A percentile compares a stretch with the other conserved stretches of the same genome.
phyloP scores from a whole-genome alignment of 2,797 vertebrate genomes.

The Halcyon smyrnensis region DNA sequence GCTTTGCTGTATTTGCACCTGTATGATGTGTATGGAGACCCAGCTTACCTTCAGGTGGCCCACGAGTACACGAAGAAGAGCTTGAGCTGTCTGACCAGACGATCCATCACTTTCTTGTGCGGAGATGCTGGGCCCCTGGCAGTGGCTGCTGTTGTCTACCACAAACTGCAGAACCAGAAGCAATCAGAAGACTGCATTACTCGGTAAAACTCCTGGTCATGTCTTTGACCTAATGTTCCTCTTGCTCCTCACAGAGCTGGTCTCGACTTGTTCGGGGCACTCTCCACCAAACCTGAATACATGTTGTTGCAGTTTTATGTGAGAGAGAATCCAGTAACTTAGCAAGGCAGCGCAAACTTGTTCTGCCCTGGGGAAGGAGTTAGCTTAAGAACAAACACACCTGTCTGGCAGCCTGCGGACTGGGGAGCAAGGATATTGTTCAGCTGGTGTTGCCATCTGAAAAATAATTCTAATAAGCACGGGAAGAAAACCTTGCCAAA shows the following conservation, averaged over 20 bases:
- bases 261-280: neutral
- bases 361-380: neutral
- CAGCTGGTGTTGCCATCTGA: neutral
- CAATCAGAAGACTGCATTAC: constrained; percentile 89
- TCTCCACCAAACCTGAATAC: neutral
- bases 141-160: constrained; percentile 87
- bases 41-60: constrained; percentile 86
- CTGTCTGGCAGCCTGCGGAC: neutral
- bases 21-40: constrained; percentile 85
- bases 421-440: neutral
- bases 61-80: constrained; percentile 85
- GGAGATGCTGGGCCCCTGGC: constrained; percentile 92
- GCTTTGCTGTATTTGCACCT: constrained; percentile 94
- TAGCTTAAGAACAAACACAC: neutral
- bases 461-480: neutral
- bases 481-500: neutral
- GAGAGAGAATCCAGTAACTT: neutral
- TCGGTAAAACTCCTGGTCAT: constrained; percentile 76
- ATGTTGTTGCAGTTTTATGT: neutral
- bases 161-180: constrained; percentile 85
- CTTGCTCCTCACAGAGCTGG: neutral
- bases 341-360: neutral
- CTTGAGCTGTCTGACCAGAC: constrained; percentile 85
- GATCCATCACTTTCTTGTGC: constrained; percentile 92
- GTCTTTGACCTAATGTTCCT: neutral